Evolutionary conservation across 2,113 vertebrate genomes (phyloP).

Genomic region (Bolborhynchus lineola): DNA sequence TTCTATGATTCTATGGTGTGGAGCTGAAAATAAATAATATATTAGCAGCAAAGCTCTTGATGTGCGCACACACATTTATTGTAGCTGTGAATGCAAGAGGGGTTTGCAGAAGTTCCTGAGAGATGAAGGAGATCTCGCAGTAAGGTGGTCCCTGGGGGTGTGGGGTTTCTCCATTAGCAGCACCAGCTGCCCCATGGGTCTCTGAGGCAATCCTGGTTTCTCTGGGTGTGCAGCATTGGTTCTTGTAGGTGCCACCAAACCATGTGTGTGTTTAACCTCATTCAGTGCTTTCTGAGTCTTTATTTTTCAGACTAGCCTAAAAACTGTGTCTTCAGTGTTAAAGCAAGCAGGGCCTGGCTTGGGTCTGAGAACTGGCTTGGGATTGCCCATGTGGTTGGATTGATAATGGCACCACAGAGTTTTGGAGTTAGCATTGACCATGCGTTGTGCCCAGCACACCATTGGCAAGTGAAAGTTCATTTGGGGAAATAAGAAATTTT

Average conservation of each 20-base stretch:
- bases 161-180: background rate
- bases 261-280: background rate
- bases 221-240: accelerated
- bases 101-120: background rate
- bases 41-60: background rate
- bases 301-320: background rate
- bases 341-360: background rate
- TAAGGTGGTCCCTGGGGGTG: background rate
- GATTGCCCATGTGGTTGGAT: accelerated
- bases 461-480: background rate
- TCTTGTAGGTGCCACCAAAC: background rate
- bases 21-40: background rate
- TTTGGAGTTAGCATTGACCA: background rate
- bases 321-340: background rate
- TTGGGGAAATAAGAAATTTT: background rate
- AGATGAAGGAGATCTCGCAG: background rate
- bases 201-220: background rate
- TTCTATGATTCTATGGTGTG: background rate
- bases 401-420: background rate
- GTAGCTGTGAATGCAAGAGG: background rate
- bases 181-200: accelerated
- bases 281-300: background rate
- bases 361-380: background rate
- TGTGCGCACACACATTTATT: background rate
- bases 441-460: accelerated